A percentile compares a stretch with the other conserved stretches of the same genome.
Evolutionary conservation across 2,113 vertebrate genomes (phyloP).

Genomic region (Stegostoma tigrinum): DNA sequence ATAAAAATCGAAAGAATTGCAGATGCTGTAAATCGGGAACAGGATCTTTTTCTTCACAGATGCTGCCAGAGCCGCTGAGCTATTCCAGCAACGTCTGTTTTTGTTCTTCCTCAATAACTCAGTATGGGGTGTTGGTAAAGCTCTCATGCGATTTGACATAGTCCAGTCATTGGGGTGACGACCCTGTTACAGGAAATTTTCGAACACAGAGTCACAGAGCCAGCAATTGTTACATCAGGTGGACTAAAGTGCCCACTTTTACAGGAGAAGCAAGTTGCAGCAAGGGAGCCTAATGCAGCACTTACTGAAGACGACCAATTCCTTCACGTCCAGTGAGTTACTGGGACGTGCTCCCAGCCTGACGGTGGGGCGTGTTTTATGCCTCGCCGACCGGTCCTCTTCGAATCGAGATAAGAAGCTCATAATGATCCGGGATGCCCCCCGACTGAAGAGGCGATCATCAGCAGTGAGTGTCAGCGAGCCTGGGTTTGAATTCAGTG

Average conservation of each 20-base stretch:
- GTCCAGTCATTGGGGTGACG: not conserved
- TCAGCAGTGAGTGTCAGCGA: not conserved
- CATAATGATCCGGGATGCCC: not conserved
- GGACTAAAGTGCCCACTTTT: not conserved
- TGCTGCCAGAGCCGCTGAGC: too few species aligned
- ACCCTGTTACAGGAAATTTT: not conserved
- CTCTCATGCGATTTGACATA: not conserved
- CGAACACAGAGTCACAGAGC: not conserved
- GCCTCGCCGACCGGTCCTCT: not conserved
- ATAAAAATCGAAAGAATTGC: too few species aligned
- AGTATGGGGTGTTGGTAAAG: not conserved
- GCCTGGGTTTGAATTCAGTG: not conserved
- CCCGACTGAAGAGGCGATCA: not conserved
- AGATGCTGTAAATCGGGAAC: too few species aligned
- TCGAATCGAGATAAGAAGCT: not conserved
- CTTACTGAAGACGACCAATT: not conserved
- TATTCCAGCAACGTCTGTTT: too few species aligned
- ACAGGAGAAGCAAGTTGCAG: not conserved
- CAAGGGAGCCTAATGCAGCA: not conserved
- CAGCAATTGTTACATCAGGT: not conserved
- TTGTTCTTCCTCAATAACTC: not conserved
- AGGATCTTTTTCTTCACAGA: too few species aligned
- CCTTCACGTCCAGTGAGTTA: not conserved
- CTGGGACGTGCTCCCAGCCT: not conserved
- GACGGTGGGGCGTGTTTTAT: not conserved